Base-by-base conservation (phyloP, 2,888 invertebrate genomes). In the Harmothoe impar region DNA sequence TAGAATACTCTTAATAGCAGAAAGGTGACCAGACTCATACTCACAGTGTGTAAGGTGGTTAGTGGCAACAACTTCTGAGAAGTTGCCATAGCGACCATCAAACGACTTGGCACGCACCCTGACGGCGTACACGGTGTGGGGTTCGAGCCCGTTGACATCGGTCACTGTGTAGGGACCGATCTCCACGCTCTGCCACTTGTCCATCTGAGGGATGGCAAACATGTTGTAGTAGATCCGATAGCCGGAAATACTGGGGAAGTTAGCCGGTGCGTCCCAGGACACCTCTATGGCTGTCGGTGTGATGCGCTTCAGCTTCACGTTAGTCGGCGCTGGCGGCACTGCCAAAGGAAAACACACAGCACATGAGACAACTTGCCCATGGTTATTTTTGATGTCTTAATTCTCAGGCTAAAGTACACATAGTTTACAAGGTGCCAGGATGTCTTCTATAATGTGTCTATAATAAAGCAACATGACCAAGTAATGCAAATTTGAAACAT, bases 231-330 rank as follows among this genome's bases (percentile, higher is more conserved):
- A 95, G 51, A 96, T 93, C 5, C 94, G 93, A 92, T 95, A 95
- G 78, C 95, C 95, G 0, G 94, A 93, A n/a, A 95, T 95, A 56
- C 90, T 89, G 0, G 94, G 93, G 90, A 93, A 93, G 52, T 93
- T 93, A 25, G 54, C 29, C 97, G 98, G 93, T 97, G 97, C 84
- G 77, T 94, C 95, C 96, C 96, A 96, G 88, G 95, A 94, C 25
- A 96, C 98, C 96, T 99, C 98, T 0, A 99, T 98, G 89, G 98
- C 98, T 29, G 98, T 98, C 94, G 98, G 98, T 0, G 98, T 98
- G 0, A 98, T 99, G 0, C 99, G 98, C n/a, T 98, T 98, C 15
- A 98, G 98, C 96, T 98, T 97, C 0, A 99, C 98, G 90, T 98
- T 97, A 97, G 98, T 98, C 0, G 99, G 99, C 0, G 98, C 98